Conservation (phyloP, 92 coral and sea anemone genomes). For the Porites evermanni region DNA sequence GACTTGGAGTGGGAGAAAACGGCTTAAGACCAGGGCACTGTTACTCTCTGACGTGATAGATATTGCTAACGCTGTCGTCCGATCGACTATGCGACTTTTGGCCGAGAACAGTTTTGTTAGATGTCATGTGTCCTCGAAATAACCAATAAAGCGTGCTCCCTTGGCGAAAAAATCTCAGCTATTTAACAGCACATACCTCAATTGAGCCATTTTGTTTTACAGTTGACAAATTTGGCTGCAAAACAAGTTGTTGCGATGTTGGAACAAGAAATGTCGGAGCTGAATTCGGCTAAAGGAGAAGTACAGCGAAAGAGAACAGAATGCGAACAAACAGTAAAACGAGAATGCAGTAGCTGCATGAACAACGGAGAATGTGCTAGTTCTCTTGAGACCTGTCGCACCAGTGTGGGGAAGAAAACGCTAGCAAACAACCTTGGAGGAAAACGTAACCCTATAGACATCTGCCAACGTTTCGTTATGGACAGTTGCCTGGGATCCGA, state of each 20-base stretch:
- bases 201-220: neutral
- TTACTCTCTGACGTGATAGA: too few relatives aligned
- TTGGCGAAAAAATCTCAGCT: too few relatives aligned
- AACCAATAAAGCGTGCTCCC: too few relatives aligned
- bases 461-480: constrained; percentile 77
- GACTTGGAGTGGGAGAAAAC: too few relatives aligned
- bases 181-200: too few relatives aligned
- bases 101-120: too few relatives aligned
- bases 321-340: constrained; percentile 69
- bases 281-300: constrained; percentile 76
- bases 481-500: constrained; percentile 66
- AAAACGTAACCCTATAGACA: constrained; percentile 26
- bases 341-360: constrained; percentile 69
- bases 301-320: constrained; percentile 70
- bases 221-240: constrained; percentile 94
- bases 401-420: neutral
- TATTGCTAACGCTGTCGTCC: too few relatives aligned
- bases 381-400: neutral
- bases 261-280: constrained; percentile 73
- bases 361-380: constrained; percentile 21
- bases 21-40: too few relatives aligned
- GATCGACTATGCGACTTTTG: too few relatives aligned
- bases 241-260: constrained; percentile 86
- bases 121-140: too few relatives aligned
- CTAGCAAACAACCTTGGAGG: neutral